Base-by-base conservation (phyloP, 2,888 invertebrate species). In the Drosophila paranaensis region DNA sequence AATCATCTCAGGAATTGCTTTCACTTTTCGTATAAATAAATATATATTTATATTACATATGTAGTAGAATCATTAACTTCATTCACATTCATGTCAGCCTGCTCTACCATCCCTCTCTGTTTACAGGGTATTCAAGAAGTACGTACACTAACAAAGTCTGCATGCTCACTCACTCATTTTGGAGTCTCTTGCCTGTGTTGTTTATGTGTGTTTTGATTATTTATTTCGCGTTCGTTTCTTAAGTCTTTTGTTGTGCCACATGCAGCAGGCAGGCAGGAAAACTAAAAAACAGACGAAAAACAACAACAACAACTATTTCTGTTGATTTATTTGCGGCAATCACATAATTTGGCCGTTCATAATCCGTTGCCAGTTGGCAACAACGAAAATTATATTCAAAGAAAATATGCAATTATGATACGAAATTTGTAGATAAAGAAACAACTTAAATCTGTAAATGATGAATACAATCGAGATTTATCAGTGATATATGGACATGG, bases 161-260 rank as follows among this genome's bases (percentile, higher is more conserved):
- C 25, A 43, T 20, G 16, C 16, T 20, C 20, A 20, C 20, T 20
- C 45, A 16, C 57, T 54, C 56, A 66, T 65, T 70, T 71, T 50
- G 16, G 57, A 60, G 54, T 27, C 50, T 16, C 50, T 30, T 57
- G 16, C 62, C 27, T 27, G 27, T 20, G 40, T 70, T 68, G 39
- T 65, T 62, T 69, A 53, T 75, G 48, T 48, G 48, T 51, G 39
- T 42, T 39, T 70, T 54, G 30, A n/a, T 69, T 57, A 42, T 57
- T 60, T 55, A 54, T 54, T 55, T 39, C 63, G 46, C 70, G 87
- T 85, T 90, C 55, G 84, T 83, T 83, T 43, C 84, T 73, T 77
- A 73, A 87, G 89, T 90, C 90, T 87, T 89, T 90, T 89, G 89
- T 85, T 77, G 71, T 71, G 67, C 61, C 71, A 79, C 39, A 30